Base-by-base conservation (phyloP, 2,797 vertebrate species). In the Cirrhinus molitorella region DNA sequence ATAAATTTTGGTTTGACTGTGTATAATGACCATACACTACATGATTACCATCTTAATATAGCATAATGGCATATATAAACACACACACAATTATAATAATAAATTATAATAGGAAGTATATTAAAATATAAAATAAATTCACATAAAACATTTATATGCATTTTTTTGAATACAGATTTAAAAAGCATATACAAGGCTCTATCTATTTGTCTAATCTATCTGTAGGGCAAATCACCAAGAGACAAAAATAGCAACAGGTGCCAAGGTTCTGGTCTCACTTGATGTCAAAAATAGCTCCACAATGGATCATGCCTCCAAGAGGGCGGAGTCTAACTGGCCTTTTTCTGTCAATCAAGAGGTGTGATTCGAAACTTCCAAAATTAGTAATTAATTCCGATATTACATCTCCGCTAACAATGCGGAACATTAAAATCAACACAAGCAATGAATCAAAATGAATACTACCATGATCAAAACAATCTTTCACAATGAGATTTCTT, bases 171-270 rank as follows among this genome's bases (percentile, higher is more conserved):
- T n/a, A n/a, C n/a, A n/a, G n/a, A n/a, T 28, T 12, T 31, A 31
- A 17, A 4, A 31, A 31, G 17, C 1, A 19, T 40, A 40, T 40
- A 9, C 37, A 40, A 40, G 9, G 37, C 7, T 8, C 7, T 9
- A 5, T 74, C 31, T 16, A 4, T 66, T 28, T 85, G 85, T 75
- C 57, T 55, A 65, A 55, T 5, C 55, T 25, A 59, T 59, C 55
- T 25, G 13, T 59, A 83, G 85, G 74, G 88, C 37, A 77, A 89
- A 87, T 85, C 81, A 87, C 87, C 79, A 61, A 80, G 87, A 89
- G 73, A 85, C 87, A 90, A 68, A 16, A 88, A 92, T 91, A 88
- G 92, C 88, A 93, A 94, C 93, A 95, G 93, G 93, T 95, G 94
- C 85, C 80, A 16, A 85, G 73, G 88, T 89, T 83, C 88, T 85